phyloP scores from a whole-genome alignment of 1,140 invertebrate species.

The Penaeus vannamei region DNA sequence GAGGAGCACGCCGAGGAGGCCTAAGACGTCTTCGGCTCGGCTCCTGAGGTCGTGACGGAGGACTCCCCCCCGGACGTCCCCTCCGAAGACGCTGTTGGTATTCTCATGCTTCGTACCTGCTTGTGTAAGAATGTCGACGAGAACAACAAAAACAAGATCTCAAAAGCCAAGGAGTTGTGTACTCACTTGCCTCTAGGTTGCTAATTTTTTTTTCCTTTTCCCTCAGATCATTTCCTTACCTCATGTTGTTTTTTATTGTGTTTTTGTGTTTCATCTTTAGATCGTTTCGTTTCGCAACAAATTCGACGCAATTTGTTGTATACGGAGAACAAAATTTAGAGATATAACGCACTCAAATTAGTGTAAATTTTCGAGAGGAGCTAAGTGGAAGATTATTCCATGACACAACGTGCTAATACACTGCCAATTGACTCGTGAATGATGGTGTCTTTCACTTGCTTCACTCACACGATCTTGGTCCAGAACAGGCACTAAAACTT shows the following conservation, averaged over 20 bases:
- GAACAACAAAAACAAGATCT: constrained; percentile 38
- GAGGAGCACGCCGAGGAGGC: constrained; percentile 56
- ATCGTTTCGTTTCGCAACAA: constrained; percentile 51
- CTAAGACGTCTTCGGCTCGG: constrained; percentile 18
- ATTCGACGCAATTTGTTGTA: not conserved
- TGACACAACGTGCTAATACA: constrained; percentile 65
- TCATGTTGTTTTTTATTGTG: constrained; percentile 49
- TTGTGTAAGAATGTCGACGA: constrained; percentile 42
- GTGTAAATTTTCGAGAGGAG: constrained; percentile 63
- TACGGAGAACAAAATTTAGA: constrained; percentile 18
- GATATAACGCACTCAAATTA: constrained; percentile 55
- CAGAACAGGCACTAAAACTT: constrained; percentile 46
- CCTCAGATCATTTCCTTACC: constrained; percentile 30
- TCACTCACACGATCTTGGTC: constrained; percentile 59
- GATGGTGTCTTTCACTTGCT: constrained; percentile 65
- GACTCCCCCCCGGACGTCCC: constrained; percentile 5
- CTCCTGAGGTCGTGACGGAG: not conserved
- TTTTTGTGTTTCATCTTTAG: constrained; percentile 48
- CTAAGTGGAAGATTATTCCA: constrained; percentile 65
- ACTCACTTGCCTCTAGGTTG: constrained; percentile 58
- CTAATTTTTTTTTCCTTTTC: constrained; percentile 39
- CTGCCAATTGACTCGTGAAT: constrained; percentile 59
- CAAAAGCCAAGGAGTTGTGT: constrained; percentile 44
- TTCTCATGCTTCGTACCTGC: constrained; percentile 50
- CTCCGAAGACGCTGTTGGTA: not conserved